Evolutionary conservation across 2,888 invertebrate species (phyloP), one percentile per base, ranked within the genome.

Genomic region (Clitarchus hookeri): DNA sequence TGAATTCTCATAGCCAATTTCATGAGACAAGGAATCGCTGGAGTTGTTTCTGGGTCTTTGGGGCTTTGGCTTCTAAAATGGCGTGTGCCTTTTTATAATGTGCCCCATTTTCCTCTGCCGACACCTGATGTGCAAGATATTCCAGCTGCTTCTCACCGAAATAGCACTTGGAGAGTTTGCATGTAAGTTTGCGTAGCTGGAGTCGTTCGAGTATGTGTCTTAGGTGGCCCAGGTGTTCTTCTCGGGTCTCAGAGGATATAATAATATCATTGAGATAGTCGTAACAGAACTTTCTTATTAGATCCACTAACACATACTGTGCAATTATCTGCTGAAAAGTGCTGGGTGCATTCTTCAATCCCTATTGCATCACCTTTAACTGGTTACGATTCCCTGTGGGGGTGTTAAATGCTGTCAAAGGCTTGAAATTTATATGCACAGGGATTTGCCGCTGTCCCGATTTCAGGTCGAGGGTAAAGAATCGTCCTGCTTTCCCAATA

Each of bases 321-420:
- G 91, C 90, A 91, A 91, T 91, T 44, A 90, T 86, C 8, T 91
- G 84, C 88, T 91, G n/a, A n/a, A n/a, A n/a, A n/a, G n/a, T n/a
- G n/a, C n/a, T n/a, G n/a, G n/a, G n/a, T n/a, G n/a, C n/a, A 86
- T 91, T 91, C 89, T 90, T 90, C 13, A 92, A 89, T 2, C 90
- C 91, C 87, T 91, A 91, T 0, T 90, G 90, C 90, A 91, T 90
- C 36, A 90, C 85, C 12, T 87, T 88, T 84, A 89, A 91, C 27
- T 80, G 80, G 11, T 0, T n/a, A n/a, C n/a, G n/a, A n/a, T n/a
- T n/a, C n/a, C n/a, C n/a, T n/a, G n/a, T n/a, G n/a, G n/a, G n/a
- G n/a, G n/a, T n/a, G n/a, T n/a, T n/a, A n/a, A n/a, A n/a, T n/a
- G n/a, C n/a, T n/a, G n/a, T n/a, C n/a, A n/a, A n/a, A n/a, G n/a